Conservation (phyloP, 2,888 invertebrate species). For the Dolichopus griseipennis region DNA sequence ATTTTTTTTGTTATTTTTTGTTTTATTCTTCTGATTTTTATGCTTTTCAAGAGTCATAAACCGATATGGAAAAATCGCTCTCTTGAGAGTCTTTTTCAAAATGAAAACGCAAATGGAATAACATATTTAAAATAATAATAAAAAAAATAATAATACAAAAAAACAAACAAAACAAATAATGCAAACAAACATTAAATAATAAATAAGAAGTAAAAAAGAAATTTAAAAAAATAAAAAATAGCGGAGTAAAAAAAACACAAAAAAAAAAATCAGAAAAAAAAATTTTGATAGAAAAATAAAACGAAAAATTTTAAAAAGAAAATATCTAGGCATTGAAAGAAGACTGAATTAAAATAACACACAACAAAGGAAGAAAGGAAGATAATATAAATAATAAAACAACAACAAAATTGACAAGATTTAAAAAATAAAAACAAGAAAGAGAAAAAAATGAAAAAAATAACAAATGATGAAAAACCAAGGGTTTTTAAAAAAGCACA, state of each 20-base stretch:
- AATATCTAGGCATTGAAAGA: no score
- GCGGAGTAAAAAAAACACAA: not conserved
- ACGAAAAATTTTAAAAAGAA: no score
- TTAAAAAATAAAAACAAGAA: no score
- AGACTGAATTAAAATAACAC: no score
- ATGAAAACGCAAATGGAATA: constrained; percentile 6
- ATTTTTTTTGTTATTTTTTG: not conserved
- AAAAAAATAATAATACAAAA: not conserved
- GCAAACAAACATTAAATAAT: not conserved
- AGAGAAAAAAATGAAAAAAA: no score
- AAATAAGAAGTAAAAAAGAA: not conserved
- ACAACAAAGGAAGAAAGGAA: no score
- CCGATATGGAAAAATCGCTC: constrained; percentile 6
- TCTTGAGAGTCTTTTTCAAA: constrained; percentile 1
- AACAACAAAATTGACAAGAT: no score
- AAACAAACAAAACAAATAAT: not conserved
- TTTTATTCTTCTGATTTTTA: no score
- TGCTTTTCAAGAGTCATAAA: constrained; percentile 2
- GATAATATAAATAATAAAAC: no score
- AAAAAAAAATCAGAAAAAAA: not conserved
- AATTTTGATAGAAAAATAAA: not conserved
- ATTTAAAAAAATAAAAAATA: not conserved
- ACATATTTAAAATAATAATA: not conserved
- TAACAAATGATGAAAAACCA: no score
- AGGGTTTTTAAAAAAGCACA: no score